Base-by-base conservation (phyloP, 37 sponge, comb jelly and placozoan species). In the Halichondria panicea region DNA sequence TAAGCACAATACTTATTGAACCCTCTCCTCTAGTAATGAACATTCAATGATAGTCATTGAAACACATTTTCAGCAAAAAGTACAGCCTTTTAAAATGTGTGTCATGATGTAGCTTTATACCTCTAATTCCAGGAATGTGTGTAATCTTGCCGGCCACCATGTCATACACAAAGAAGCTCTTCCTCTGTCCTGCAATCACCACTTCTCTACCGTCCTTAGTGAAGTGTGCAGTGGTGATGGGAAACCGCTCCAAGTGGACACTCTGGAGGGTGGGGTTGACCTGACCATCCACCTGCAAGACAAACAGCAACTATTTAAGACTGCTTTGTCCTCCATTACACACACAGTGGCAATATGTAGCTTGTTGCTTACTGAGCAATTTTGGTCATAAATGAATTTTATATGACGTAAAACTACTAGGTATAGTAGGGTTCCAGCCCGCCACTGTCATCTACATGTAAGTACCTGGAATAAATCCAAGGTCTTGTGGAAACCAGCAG, bases 401-500 rank as follows among this genome's bases (percentile, higher is more conserved):
- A n/a, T n/a, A n/a, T n/a, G n/a, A n/a, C n/a, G n/a, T n/a, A n/a
- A n/a, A n/a, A n/a, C n/a, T n/a, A n/a, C n/a, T n/a, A n/a, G n/a
- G n/a, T n/a, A n/a, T 58, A 27, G 25, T 21, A 11, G 15, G 15
- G 18, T 33, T 8, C 41, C 43, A 7, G 48, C 71, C 5, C 7
- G 21, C 4, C 33, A 31, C 43, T 13, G 9, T 9, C 9, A 48
- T 18, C 9, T 13, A 48, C 9, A 13, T 48, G 9, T 18, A 25
- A 28, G 21, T 31, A 87, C 93, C 77, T 94, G 91, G 46, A 90
- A 96, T 3, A 96, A 46, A 55, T 88, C 89, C 43, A 92, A 44
- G 55, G 87, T 86, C 74, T 92, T 96, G 72, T 96, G 96, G 37
- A 61, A 79, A 27, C 96, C 96, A 44, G 92, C 90, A 22, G 88